Conservation (phyloP, 2,797 vertebrate species). For the Sorex maritimensis region DNA sequence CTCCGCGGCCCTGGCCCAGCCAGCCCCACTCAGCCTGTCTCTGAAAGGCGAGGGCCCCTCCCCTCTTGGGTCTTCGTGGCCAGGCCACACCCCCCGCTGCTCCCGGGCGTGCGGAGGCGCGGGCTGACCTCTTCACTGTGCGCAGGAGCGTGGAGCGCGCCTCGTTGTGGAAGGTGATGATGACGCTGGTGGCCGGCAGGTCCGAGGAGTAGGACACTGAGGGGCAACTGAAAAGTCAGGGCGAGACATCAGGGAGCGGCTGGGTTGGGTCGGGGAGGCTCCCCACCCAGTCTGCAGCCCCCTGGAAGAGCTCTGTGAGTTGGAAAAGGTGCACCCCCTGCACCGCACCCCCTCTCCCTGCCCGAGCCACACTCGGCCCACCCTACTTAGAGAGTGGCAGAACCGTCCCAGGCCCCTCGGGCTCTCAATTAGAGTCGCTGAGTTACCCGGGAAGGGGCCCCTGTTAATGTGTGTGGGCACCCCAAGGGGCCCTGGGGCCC, state of each 20-base stretch:
- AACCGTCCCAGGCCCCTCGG: too few relatives aligned
- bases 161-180: conserved; percentile 99
- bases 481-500: rapidly evolving
- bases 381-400: not conserved
- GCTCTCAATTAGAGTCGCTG: not conserved
- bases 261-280: not conserved
- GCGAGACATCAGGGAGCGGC: conserved; percentile 43
- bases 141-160: conserved; percentile 97
- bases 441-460: not conserved
- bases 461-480: rapidly evolving
- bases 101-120: rapidly evolving
- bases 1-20: not conserved
- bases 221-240: conserved; percentile 92
- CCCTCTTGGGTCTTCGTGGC: too few relatives aligned
- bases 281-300: not conserved
- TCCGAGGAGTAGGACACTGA: conserved; percentile 94
- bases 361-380: not conserved
- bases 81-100: too few relatives aligned
- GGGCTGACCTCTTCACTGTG: conserved; percentile 95
- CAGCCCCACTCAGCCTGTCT: conserved; percentile 15
- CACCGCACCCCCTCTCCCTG: rapidly evolving
- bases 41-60: not conserved
- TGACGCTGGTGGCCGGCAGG: conserved; percentile 95
- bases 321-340: not conserved
- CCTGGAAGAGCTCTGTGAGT: not conserved